Percentiles rank a stretch among this genome's conserved stretches.
Conservation (phyloP, 2,797 vertebrate species). For the Paratrypauchen microcephalus region DNA sequence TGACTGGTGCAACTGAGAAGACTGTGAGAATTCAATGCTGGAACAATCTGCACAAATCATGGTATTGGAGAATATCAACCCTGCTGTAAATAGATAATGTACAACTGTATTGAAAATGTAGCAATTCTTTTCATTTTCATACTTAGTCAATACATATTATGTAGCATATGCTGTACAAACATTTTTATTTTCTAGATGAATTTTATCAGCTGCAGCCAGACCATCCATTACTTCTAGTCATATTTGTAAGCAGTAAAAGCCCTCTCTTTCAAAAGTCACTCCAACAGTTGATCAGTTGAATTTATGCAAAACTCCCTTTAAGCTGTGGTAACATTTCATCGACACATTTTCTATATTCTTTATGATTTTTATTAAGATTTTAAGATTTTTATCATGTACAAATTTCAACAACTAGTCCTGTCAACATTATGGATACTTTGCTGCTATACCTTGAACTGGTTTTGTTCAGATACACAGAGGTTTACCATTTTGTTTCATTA, state of each 20-base stretch:
- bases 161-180: slow-evolving; percentile 85
- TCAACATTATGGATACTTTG: slow-evolving; percentile 77
- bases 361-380: slow-evolving; percentile 50
- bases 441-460: slow-evolving; percentile 79
- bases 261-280: slow-evolving; percentile 71
- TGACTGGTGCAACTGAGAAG: slow-evolving; percentile 65
- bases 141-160: slow-evolving; percentile 85
- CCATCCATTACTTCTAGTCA: slow-evolving; percentile 73
- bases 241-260: slow-evolving; percentile 67
- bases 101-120: slow-evolving; percentile 85
- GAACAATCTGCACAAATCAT: slow-evolving; percentile 80
- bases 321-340: slow-evolving; percentile 71
- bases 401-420: slow-evolving; percentile 68
- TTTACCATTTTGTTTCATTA: slow-evolving; percentile 63
- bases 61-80: slow-evolving; percentile 62
- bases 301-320: slow-evolving; percentile 85
- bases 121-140: slow-evolving; percentile 87
- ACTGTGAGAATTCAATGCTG: slow-evolving; percentile 75
- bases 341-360: slow-evolving; percentile 66
- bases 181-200: slow-evolving; percentile 79
- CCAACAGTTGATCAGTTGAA: slow-evolving; percentile 72
- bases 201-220: slow-evolving; percentile 80
- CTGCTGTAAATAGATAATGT: slow-evolving; percentile 81
- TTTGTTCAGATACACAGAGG: slow-evolving; percentile 64
- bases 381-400: slow-evolving; percentile 66